Conservation (phyloP, 1,140 invertebrate species). For the Aphelenchoides fujianensis region DNA sequence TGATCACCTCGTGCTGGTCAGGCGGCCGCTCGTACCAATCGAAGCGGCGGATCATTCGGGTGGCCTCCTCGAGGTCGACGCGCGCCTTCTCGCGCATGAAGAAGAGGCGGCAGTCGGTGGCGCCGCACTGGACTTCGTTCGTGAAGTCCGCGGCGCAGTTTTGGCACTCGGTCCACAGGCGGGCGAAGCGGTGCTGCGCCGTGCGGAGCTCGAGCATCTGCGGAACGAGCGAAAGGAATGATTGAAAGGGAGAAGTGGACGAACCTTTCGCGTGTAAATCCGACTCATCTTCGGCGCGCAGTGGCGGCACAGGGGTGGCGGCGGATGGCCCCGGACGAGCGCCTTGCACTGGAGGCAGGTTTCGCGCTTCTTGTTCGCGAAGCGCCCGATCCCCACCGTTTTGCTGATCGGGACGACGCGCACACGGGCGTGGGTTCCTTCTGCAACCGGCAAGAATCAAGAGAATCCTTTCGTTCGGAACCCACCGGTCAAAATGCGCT, state of each 20-base stretch:
- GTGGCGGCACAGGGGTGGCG: conserved; percentile 56
- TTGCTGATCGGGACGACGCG: not conserved
- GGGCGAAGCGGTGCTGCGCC: conserved; percentile 22
- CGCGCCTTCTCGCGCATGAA: conserved; percentile 98
- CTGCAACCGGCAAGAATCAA: not conserved
- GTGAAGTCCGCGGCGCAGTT: conserved; percentile 93
- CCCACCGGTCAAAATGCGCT: conserved; percentile 76
- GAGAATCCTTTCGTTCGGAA: no score
- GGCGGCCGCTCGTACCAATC: conserved; percentile 8
- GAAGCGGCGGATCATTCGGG: conserved; percentile 71
- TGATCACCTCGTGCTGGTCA: no score
- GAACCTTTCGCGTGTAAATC: conserved; percentile 78
- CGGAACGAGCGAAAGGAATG: not conserved
- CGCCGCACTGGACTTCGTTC: conserved; percentile 95
- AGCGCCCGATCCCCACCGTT: conserved; percentile 63
- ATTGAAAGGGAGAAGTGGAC: no score
- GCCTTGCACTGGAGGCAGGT: conserved; percentile 92
- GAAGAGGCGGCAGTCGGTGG: conserved; percentile 94
- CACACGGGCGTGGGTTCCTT: conserved; percentile 3
- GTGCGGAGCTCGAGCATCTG: conserved; percentile 35
- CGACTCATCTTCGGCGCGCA: conserved; percentile 59
- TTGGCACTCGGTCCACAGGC: conserved; percentile 95
- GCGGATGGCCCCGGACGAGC: conserved; percentile 71
- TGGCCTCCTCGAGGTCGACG: conserved; percentile 84
- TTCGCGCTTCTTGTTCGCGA: conserved; percentile 84